Percentiles rank a stretch among this genome's conserved stretches.
These are phyloP conservation scores for Sylvicapra grimmia DNA, from an alignment of 2,113 vertebrate species.

Conservation along the genomic window DNA sequence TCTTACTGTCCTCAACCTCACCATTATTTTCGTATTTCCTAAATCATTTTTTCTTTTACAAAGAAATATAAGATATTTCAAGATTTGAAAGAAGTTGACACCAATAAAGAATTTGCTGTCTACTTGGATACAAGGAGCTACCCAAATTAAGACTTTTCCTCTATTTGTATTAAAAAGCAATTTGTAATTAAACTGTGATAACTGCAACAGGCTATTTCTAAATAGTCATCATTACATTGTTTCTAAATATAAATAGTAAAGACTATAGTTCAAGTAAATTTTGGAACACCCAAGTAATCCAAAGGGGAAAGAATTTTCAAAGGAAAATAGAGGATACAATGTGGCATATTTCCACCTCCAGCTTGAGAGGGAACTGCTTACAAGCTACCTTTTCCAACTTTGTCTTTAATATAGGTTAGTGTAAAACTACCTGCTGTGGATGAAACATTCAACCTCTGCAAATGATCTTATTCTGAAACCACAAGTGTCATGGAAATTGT, in stretches of 20 bases:
- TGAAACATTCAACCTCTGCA: neutral
- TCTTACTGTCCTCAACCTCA: neutral
- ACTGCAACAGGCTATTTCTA: neutral
- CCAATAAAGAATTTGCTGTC: neutral
- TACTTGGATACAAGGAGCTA: neutral
- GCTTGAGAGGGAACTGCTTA: neutral
- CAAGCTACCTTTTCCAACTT: neutral
- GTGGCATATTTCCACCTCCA: neutral
- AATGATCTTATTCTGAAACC: neutral
- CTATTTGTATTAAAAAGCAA: constrained; percentile 7
- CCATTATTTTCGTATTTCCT: neutral
- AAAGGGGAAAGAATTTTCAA: neutral
- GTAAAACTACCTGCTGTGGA: neutral
- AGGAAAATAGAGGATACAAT: neutral
- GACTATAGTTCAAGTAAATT: neutral
- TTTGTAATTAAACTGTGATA: neutral
- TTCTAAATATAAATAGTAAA: neutral
- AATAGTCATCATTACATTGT: neutral
- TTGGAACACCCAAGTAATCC: neutral
- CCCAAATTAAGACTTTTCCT: neutral
- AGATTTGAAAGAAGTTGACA: neutral
- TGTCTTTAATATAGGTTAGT: neutral
- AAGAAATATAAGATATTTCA: neutral
- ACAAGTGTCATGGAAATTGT: neutral
- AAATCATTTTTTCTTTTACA: neutral